These are phyloP conservation scores for Prolemur simus DNA, from an alignment of 2,113 vertebrate species.

Conservation along the genomic window DNA sequence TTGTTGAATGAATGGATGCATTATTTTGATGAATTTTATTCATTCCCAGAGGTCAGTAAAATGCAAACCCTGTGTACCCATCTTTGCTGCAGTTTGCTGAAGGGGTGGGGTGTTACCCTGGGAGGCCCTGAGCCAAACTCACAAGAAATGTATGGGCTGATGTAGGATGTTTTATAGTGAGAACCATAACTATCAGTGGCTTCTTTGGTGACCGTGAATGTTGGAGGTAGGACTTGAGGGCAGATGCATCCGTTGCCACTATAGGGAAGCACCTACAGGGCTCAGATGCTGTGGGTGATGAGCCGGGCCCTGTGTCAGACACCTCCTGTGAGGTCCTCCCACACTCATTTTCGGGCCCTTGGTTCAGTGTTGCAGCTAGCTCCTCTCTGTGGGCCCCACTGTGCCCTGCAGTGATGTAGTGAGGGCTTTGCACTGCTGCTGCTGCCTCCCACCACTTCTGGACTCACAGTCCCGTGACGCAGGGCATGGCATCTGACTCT, in stretches of 20 bases:
- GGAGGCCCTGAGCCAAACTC: not conserved
- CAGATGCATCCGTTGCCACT: not conserved
- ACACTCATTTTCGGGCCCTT: not conserved
- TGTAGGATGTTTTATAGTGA: not conserved
- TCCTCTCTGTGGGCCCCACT: not conserved
- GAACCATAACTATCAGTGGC: not conserved
- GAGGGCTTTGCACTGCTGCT: not conserved
- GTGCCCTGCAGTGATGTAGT: not conserved
- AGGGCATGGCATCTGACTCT: not conserved
- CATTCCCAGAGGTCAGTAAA: not conserved
- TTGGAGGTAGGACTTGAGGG: not conserved
- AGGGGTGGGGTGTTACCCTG: not conserved
- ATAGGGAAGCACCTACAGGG: rapidly evolving
- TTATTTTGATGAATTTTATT: not conserved
- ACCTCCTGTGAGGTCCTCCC: not conserved
- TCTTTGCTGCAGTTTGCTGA: not conserved
- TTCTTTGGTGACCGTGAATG: not conserved
- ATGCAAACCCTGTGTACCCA: not conserved
- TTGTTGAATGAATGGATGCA: not conserved
- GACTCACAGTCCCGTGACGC: not conserved
- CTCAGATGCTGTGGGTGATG: not conserved
- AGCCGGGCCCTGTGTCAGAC: not conserved
- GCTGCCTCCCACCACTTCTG: not conserved
- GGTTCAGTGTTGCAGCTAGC: not conserved
- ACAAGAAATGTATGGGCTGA: not conserved